phyloP scores from a whole-genome alignment of 2,888 invertebrate genomes.

The Fragum sueziense region DNA sequence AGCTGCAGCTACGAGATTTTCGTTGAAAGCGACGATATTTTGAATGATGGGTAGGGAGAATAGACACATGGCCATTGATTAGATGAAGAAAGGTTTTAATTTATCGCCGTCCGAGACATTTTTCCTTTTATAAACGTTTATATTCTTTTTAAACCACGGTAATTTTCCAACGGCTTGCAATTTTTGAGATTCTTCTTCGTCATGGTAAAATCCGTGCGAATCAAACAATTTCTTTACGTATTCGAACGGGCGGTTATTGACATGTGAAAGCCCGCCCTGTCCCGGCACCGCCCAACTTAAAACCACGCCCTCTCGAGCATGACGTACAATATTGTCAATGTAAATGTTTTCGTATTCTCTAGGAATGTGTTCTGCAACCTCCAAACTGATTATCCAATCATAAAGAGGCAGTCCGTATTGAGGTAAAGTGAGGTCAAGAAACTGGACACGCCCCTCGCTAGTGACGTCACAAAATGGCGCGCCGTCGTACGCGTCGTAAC shows the following conservation, averaged over 20 bases:
- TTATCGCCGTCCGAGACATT: slow-evolving; percentile 22
- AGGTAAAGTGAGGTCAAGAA: slow-evolving; percentile 63
- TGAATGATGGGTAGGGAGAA: too few relatives aligned
- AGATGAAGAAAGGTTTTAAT: slow-evolving; percentile 24
- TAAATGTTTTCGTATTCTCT: slow-evolving; percentile 45
- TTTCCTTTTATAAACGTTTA: slow-evolving; percentile 42
- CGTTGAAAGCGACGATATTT: too few relatives aligned
- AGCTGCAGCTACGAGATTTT: too few relatives aligned
- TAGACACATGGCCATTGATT: too few relatives aligned
- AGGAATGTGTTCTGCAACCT: slow-evolving; percentile 64
- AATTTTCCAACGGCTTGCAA: slow-evolving; percentile 24
- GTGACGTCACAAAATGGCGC: slow-evolving; percentile 57
- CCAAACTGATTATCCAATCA: slow-evolving; percentile 66
- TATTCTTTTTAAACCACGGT: slow-evolving; percentile 40
- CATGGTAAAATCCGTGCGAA: slow-evolving; percentile 36
- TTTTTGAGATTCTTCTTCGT: slow-evolving; percentile 26
- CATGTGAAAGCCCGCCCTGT: slow-evolving; percentile 55
- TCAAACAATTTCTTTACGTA: slow-evolving; percentile 38
- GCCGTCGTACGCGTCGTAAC: slow-evolving; percentile 62
- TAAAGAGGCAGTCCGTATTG: slow-evolving; percentile 63
- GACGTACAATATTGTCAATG: slow-evolving; percentile 58
- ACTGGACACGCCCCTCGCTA: slow-evolving; percentile 58
- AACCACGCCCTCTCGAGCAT: slow-evolving; percentile 60
- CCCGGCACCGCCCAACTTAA: slow-evolving; percentile 60
- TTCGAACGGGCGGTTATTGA: slow-evolving; percentile 50